Evolutionary conservation across 2,113 vertebrate genomes (phyloP).

Genomic region (Felis catus): F.catus_Fca126_mat1.0 CM031412.1:29042001-29042500

Average conservation of each 20-base stretch:
- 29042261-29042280: neutral
- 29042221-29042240: neutral
- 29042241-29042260: neutral
- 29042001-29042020: fast-evolving
- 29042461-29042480: conserved; percentile 62
- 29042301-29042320: neutral
- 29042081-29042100: neutral
- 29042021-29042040: neutral
- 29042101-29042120: neutral
- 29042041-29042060: neutral
- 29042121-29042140: neutral
- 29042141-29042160: neutral
- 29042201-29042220: neutral
- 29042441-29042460: conserved; percentile 46
- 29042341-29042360: neutral
- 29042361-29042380: neutral
- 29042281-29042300: neutral
- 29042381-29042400: neutral
- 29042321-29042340: neutral
- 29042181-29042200: neutral
- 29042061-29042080: neutral
- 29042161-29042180: neutral
- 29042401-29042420: conserved; percentile 21
- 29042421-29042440: neutral
- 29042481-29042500: conserved; percentile 33